Percentiles rank a stretch among this genome's conserved stretches.
Conservation (phyloP, 1,140 invertebrate genomes). For the Ruditapes philippinarum region DNA sequence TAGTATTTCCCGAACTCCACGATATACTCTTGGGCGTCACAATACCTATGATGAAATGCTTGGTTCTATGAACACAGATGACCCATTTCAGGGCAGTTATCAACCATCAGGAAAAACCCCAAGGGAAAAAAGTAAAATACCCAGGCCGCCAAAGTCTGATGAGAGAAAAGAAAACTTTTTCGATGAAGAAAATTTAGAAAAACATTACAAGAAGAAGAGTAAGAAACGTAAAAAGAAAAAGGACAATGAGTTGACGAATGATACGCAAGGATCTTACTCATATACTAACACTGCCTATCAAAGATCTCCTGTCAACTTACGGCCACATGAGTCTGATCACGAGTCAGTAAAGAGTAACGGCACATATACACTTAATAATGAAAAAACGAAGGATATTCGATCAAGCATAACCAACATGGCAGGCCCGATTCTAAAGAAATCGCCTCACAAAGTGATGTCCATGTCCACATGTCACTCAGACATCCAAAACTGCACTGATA, state of each 20-base stretch:
- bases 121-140: not conserved
- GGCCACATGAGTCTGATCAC: not conserved
- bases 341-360: constrained; percentile 62
- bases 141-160: not conserved
- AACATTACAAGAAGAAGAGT: constrained; percentile 11
- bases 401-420: constrained; percentile 22
- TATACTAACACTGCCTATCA: not conserved
- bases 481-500: not conserved
- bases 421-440: constrained; percentile 27
- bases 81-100: constrained; percentile 57
- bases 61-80: constrained; percentile 29
- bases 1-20: constrained; percentile 13
- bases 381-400: not conserved
- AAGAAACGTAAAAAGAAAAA: constrained; percentile 50
- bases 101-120: constrained; percentile 52
- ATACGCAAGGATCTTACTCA: not conserved
- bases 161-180: not conserved
- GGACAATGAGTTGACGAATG: not conserved
- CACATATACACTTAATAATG: constrained; percentile 43
- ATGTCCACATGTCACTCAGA: not conserved
- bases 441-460: constrained; percentile 7
- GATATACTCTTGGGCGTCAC: constrained; percentile 39
- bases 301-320: not conserved
- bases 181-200: not conserved
- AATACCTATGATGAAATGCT: constrained; percentile 63